A percentile compares a stretch with the other conserved stretches of the same genome.
These are phyloP conservation scores for Sinohyriopsis cumingii DNA, from an alignment of 2,888 invertebrate genomes.

Conservation along the genomic window DNA sequence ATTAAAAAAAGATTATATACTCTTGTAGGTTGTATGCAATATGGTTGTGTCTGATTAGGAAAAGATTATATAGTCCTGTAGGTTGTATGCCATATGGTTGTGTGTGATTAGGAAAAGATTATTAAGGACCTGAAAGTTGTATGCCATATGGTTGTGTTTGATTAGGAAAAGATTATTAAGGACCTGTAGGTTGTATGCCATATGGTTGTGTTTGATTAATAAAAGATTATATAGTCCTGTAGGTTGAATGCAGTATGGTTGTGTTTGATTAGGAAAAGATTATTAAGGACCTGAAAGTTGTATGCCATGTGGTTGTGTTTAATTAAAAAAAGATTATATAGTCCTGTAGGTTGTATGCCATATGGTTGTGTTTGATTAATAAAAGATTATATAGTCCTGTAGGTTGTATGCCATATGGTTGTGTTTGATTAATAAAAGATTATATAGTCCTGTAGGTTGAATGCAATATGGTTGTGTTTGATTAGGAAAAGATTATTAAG, in stretches of 20 bases:
- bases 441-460: slow-evolving; percentile 62
- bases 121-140: slow-evolving; percentile 76
- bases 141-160: too few species aligned
- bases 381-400: slow-evolving; percentile 40
- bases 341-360: slow-evolving; percentile 62
- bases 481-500: slow-evolving; percentile 77
- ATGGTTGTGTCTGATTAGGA: slow-evolving; percentile 72
- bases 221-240: slow-evolving; percentile 40
- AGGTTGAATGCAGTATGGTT: slow-evolving; percentile 49
- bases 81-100: slow-evolving; percentile 43
- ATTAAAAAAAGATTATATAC: too few species aligned
- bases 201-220: too few species aligned
- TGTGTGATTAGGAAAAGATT: slow-evolving; percentile 72
- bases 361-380: too few species aligned
- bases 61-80: slow-evolving; percentile 77
- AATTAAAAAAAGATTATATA: too few species aligned
- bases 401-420: slow-evolving; percentile 50
- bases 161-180: slow-evolving; percentile 77
- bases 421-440: too few species aligned
- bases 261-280: slow-evolving; percentile 72
- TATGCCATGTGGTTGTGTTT: too few species aligned
- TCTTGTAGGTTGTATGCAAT: slow-evolving; percentile 62
- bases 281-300: slow-evolving; percentile 76
- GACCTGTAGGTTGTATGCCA: slow-evolving; percentile 67
- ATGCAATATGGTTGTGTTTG: too few species aligned